Evolutionary conservation across 2,797 vertebrate genomes (phyloP), one percentile per base, ranked within the genome.

Genomic region (Sebastes elongatus): DNA sequence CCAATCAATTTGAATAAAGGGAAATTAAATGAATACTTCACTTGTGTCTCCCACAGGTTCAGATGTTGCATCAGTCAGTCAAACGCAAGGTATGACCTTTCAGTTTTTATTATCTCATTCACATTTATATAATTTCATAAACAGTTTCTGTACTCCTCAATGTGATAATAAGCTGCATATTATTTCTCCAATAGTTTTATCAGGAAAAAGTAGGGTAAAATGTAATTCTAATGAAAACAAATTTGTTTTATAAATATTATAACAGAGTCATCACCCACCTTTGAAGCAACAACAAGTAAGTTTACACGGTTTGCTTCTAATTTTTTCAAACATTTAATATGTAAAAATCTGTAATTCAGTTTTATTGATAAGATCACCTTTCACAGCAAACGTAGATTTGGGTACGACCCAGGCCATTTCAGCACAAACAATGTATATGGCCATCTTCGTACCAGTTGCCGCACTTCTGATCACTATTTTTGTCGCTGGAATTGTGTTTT

Each of bases 341-440:
- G 1, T 71, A 3, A 28, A 30, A 49, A 10, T 66, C 7, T 76
- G 42, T 27, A 32, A 25, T 76, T 46, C 3, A 56, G 13, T 27
- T 70, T 63, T n/a, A 62, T 25, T 7, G 1, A 61, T 56, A 38
- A 28, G 0, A 33, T 70, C 9, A 1, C 9, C 23, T 1, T n/a
- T 59, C 25, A 73, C 4, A 4, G 0, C 3, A n/a, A 2, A 62
- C 3, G 1, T 5, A 7, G 16, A 60, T 25, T 35, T 0, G 1
- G 0, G 0, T 1, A 1, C 1, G 1, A 1, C 0, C 9, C 3
- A 0, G 7, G 1, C 1, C 6, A 1, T 1, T 1, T 0, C 9
- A 28, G 0, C 0, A 14, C 0, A 1, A 3, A 32, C 2, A 2
- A 9, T 23, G 1, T 71, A 72, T 27, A 0, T 5, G 7, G 1